Base-by-base conservation (phyloP, 2,888 invertebrate species). In the Ceraclea dissimilis region DNA sequence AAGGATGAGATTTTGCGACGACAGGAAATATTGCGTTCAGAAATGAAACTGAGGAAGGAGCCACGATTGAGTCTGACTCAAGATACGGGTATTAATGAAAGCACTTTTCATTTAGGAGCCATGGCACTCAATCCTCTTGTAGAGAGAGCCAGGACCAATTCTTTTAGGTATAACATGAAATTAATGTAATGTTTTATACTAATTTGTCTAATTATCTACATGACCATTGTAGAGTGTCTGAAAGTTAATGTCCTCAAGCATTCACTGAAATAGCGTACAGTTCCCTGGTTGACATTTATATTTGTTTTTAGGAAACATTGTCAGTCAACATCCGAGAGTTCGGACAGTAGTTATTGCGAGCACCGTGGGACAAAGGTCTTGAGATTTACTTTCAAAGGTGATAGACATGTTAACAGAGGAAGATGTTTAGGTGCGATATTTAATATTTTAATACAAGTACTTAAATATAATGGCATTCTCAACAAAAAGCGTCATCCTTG, bases 1-100 rank as follows among this genome's bases (percentile, higher is more conserved):
- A 80, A 86, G 63, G 84, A 86, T 62, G 90, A 92, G 69, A 85
- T 93, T 17, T 81, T 86, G 62, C 80, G 82, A 44, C 81, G 88
- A n/a, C 85, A 90, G 64, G 88, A 90, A 67, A 87, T 88, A 51
- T 72, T 91, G 16, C 84, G 83, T 64, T 81, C 82, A 33, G 89
- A 88, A 58, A 78, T 80, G 1, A 80, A 83, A 61, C 75, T 74
- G 63, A 61, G 79, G 67, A 63, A 72, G 39, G 62, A 62, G 50
- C 56, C 58, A 5, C 52, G 58, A 18, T 51, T 48, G 34, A 52
- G 62, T 33, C n/a, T 58, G 48, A 54, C 50, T 26, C 52, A 52
- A 46, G 62, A 62, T 31, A 13, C 46, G 11, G 39, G 26, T 20
- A 26, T 43, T 6, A 54, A 52, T 52, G 60, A 60, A 13, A 49